phyloP scores from a whole-genome alignment of 2,797 vertebrate species.

The Darevskia nairensis region DNA sequence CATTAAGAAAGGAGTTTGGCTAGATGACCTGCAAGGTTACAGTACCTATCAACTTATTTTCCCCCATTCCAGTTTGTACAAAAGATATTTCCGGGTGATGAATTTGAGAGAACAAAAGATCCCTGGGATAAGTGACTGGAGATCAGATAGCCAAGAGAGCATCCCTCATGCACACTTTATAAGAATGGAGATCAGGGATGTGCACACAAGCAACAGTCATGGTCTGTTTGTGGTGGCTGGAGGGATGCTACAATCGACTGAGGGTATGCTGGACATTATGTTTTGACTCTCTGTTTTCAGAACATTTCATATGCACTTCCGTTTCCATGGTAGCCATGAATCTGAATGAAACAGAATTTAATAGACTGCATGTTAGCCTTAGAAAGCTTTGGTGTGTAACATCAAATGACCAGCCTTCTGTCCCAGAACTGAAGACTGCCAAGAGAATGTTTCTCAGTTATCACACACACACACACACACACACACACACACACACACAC shows the following conservation, averaged over 20 bases:
- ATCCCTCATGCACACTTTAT: too few species aligned
- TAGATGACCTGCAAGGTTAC: not conserved
- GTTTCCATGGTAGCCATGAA: constrained; percentile 36
- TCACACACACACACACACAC: not conserved
- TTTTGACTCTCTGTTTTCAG: constrained; percentile 49
- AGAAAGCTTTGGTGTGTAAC: constrained; percentile 32
- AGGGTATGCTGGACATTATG: constrained; percentile 36
- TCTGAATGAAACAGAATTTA: constrained; percentile 15
- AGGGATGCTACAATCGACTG: constrained; percentile 42
- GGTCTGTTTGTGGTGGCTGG: constrained; percentile 47
- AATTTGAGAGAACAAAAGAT: not conserved
- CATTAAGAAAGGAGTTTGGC: not conserved
- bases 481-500: fast-evolving
- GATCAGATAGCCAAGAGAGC: not conserved
- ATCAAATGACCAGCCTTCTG: constrained; percentile 38
- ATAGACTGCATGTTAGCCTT: constrained; percentile 37
- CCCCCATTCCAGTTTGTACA: too few species aligned
- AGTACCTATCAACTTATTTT: not conserved
- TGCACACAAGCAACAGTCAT: not conserved
- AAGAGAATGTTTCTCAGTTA: not conserved
- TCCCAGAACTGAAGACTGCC: constrained; percentile 17
- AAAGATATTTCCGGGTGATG: not conserved
- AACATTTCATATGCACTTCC: constrained; percentile 8
- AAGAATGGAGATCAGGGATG: not conserved
- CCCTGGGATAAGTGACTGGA: not conserved